Conservation (phyloP, 2,113 vertebrate species). For the Nipponia nippon region DNA sequence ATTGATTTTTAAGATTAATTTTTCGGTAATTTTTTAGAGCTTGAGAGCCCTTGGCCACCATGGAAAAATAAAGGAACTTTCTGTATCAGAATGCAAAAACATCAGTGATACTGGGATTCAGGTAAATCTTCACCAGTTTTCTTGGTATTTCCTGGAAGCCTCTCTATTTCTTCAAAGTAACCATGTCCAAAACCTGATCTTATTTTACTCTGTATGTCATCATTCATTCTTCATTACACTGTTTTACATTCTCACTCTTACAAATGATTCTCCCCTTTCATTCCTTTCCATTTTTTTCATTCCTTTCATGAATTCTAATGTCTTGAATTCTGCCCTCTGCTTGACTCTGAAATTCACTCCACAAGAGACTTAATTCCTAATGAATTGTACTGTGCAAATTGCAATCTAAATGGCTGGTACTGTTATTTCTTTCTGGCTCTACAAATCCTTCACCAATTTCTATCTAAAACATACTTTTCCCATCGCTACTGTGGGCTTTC, state of each 20-base stretch:
- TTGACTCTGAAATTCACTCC: background rate
- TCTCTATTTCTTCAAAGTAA: background rate
- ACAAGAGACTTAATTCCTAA: background rate
- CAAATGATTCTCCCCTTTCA: background rate
- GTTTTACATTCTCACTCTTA: background rate
- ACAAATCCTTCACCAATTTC: background rate
- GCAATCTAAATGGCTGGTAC: background rate
- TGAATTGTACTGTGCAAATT: background rate
- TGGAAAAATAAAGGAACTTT: constrained; percentile 73
- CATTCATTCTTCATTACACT: background rate
- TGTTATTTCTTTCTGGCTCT: background rate
- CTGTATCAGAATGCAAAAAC: constrained; percentile 69
- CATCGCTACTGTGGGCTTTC: background rate
- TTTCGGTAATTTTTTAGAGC: constrained; percentile 68
- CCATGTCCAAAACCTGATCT: background rate
- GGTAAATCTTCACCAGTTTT: constrained; percentile 63
- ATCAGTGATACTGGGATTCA: constrained; percentile 79
- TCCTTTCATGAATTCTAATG: background rate
- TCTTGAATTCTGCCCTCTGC: background rate
- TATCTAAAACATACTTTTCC: background rate
- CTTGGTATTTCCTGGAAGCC: background rate
- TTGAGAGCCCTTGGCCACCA: constrained; percentile 61
- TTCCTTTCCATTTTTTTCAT: background rate
- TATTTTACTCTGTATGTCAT: background rate
- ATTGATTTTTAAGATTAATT: background rate